phyloP scores from a whole-genome alignment of 2,888 invertebrate species.

The Gibbula magus region DNA sequence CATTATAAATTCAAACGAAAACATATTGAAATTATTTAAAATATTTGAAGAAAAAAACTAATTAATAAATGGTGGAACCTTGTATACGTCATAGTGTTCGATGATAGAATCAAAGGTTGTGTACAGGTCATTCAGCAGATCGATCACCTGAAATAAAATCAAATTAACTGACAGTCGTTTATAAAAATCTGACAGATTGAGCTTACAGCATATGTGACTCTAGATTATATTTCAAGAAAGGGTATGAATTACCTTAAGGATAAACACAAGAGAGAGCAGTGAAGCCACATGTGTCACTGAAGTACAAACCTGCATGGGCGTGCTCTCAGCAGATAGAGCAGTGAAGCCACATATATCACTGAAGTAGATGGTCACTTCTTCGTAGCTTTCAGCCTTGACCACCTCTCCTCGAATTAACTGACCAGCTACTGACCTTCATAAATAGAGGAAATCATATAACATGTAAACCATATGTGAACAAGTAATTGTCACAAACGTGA shows the following conservation, averaged over 20 bases:
- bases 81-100: conserved; percentile 89
- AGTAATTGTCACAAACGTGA: too few relatives aligned
- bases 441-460: not conserved
- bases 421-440: conserved; percentile 68
- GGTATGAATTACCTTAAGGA: too few relatives aligned
- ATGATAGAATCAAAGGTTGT: conserved; percentile 97
- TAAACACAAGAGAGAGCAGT: too few relatives aligned
- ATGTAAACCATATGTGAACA: too few relatives aligned
- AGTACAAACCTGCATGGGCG: conserved; percentile 78
- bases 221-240: too few relatives aligned
- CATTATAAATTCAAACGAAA: too few relatives aligned
- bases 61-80: conserved; percentile 80
- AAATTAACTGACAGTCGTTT: too few relatives aligned
- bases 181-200: too few relatives aligned
- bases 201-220: too few relatives aligned
- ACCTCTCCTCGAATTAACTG: conserved; percentile 77
- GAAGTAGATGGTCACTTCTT: conserved; percentile 78
- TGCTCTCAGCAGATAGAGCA: conserved; percentile 76
- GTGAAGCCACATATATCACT: conserved; percentile 79
- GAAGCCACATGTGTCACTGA: too few relatives aligned
- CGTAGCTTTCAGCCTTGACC: conserved; percentile 77
- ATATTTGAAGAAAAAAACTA: too few relatives aligned
- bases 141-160: conserved; percentile 86
- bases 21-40: too few relatives aligned
- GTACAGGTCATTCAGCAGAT: conserved; percentile 96